Evolutionary conservation across 2,888 invertebrate genomes (phyloP).

Genomic region (Tromatobia lineatoria): DNA sequence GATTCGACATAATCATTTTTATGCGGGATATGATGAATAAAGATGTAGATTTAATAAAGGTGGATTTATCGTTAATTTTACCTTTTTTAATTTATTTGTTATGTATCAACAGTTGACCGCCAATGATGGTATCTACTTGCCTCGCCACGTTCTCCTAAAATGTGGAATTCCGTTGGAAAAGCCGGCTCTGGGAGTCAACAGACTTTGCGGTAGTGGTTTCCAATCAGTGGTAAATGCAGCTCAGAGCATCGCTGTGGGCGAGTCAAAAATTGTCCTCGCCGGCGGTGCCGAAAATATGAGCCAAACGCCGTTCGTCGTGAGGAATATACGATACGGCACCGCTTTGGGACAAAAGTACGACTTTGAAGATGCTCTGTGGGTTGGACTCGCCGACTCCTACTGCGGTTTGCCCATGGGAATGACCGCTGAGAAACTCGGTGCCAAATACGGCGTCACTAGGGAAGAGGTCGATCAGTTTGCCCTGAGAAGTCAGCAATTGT

Average conservation of each 20-base stretch:
- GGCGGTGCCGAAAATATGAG: slow-evolving; percentile 99
- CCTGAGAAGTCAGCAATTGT: slow-evolving; percentile 93
- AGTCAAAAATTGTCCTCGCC: slow-evolving; percentile 94
- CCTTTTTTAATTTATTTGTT: slow-evolving; percentile 15
- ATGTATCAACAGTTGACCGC: slow-evolving; percentile 83
- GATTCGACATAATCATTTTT: no score
- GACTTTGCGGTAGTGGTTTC: slow-evolving; percentile 99
- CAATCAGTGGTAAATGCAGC: slow-evolving; percentile 96
- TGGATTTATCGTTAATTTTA: neutral
- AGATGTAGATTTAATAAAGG: no score
- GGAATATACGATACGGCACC: slow-evolving; percentile 95
- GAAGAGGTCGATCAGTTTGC: slow-evolving; percentile 95
- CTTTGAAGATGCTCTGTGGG: slow-evolving; percentile 97
- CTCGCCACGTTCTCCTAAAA: slow-evolving; percentile 95
- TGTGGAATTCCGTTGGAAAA: slow-evolving; percentile 94
- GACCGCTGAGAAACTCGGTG: slow-evolving; percentile 97
- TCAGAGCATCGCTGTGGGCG: slow-evolving; percentile 95
- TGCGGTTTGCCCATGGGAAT: slow-evolving; percentile 98
- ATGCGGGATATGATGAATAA: no score
- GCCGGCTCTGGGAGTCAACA: slow-evolving; percentile 95
- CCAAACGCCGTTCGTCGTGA: slow-evolving; percentile 94
- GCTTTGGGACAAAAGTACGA: slow-evolving; percentile 91
- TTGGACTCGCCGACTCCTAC: slow-evolving; percentile 94
- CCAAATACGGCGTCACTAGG: slow-evolving; percentile 92
- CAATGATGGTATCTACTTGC: slow-evolving; percentile 93